Evolutionary conservation across 2,888 invertebrate genomes (phyloP).

Genomic region (Harmothoe impar): DNA sequence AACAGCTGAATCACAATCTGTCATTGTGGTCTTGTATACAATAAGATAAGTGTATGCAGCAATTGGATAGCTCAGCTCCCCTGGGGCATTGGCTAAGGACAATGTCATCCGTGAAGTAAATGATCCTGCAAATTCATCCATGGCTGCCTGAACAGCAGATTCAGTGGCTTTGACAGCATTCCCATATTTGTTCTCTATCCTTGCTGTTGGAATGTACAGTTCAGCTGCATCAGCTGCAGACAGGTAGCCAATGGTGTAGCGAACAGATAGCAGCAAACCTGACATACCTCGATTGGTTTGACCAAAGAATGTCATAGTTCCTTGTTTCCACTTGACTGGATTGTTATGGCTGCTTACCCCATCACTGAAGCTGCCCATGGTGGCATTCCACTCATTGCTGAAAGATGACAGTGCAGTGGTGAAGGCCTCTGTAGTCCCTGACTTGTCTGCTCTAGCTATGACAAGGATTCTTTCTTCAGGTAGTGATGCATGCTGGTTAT

Average conservation of each 20-base stretch:
- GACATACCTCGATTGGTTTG: conserved; percentile 67
- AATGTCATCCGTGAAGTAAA: conserved; percentile 67
- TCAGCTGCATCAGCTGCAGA: conserved; percentile 73
- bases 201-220: conserved; percentile 71
- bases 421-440: conserved; percentile 80
- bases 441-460: conserved; percentile 78
- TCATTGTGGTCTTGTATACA: conserved; percentile 72
- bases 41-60: conserved; percentile 80
- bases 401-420: conserved; percentile 76
- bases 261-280: conserved; percentile 66
- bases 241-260: conserved; percentile 77
- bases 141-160: conserved; percentile 70
- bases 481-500: conserved; percentile 73
- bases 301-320: conserved; percentile 63
- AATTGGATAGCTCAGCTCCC: conserved; percentile 75
- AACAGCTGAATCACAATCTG: conserved; percentile 74
- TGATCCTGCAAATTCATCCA: conserved; percentile 2
- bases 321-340: conserved; percentile 66
- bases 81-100: conserved; percentile 71
- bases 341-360: conserved; percentile 64
- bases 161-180: conserved; percentile 70
- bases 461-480: conserved; percentile 74
- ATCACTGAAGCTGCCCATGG: conserved; percentile 74
- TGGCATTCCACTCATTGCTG: conserved; percentile 73
- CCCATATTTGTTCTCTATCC: conserved; percentile 70